These are phyloP conservation scores for Aplocera efformata DNA, from an alignment of 2,888 invertebrate genomes.

Conservation along the genomic window DNA sequence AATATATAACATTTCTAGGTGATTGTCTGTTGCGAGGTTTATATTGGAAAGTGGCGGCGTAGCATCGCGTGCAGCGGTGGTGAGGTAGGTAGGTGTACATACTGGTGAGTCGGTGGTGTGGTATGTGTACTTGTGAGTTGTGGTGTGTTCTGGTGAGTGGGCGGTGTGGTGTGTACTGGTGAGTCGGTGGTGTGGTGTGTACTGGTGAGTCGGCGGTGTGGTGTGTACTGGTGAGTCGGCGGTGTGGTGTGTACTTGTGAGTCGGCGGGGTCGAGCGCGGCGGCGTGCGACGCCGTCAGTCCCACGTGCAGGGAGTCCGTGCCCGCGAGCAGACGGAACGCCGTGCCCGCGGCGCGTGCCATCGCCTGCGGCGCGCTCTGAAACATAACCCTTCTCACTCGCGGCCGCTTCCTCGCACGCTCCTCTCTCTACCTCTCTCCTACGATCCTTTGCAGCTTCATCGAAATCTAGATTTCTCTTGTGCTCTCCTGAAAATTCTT, in stretches of 20 bases:
- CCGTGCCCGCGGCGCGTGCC: conserved; percentile 88
- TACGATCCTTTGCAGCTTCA: background rate
- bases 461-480: too few species aligned
- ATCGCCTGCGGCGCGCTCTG: conserved; percentile 90
- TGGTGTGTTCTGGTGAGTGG: background rate
- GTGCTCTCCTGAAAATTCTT: too few species aligned
- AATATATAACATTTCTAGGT: too few species aligned
- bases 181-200: too few species aligned
- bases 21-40: too few species aligned
- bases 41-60: background rate
- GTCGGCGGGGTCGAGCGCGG: conserved; percentile 75
- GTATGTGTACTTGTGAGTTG: conserved; percentile 73
- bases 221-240: conserved; percentile 2
- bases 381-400: conserved; percentile 47
- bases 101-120: conserved; percentile 15
- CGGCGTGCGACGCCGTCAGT: conserved; percentile 82
- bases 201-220: too few species aligned
- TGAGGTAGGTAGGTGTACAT: too few species aligned
- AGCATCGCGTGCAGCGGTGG: too few species aligned
- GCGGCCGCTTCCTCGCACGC: conserved; percentile 8
- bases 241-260: conserved; percentile 63
- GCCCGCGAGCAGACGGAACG: conserved; percentile 87
- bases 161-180: background rate
- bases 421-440: background rate
- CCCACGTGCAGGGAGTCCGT: conserved; percentile 88